These are phyloP conservation scores for Chalcis sispes DNA, from an alignment of 2,888 invertebrate species.

Conservation along the genomic window DNA sequence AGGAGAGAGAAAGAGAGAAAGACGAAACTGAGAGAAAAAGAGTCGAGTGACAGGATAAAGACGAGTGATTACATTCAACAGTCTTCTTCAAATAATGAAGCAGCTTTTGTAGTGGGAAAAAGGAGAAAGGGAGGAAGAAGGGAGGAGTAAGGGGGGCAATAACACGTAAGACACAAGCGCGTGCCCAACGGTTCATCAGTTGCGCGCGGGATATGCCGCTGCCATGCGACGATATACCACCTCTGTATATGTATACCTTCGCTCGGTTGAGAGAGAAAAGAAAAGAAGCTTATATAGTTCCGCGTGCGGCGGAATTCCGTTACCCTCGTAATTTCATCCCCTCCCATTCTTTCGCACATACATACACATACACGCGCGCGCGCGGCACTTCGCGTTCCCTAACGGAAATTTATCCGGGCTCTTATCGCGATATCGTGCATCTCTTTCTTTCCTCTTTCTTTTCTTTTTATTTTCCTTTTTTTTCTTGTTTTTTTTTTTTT, in stretches of 20 bases:
- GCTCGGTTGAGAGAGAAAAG: not conserved
- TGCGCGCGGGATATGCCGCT: not conserved
- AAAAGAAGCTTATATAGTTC: slow-evolving; percentile 4
- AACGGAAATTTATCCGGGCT: slow-evolving; percentile 30
- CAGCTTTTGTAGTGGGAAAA: too few relatives aligned
- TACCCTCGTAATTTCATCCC: slow-evolving; percentile 5
- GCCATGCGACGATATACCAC: not conserved
- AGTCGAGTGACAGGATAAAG: slow-evolving; percentile 16
- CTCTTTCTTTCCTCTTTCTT: not conserved
- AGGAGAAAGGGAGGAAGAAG: too few relatives aligned
- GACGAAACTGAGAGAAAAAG: slow-evolving; percentile 4
- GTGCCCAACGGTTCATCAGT: not conserved
- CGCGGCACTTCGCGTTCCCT: not conserved
- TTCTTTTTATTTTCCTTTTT: too few relatives aligned
- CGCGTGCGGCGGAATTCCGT: slow-evolving; percentile 18
- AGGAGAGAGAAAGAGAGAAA: not conserved
- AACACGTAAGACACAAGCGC: not conserved
- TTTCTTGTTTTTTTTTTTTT: too few relatives aligned
- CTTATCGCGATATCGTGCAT: slow-evolving; percentile 3
- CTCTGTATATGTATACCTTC: too few relatives aligned
- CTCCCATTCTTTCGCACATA: too few relatives aligned
- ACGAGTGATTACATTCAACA: slow-evolving; percentile 25
- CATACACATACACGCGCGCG: not conserved
- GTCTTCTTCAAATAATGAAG: not conserved
- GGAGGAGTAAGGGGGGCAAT: not conserved